Evolutionary conservation across 2,797 vertebrate species (phyloP).

Genomic region (Lemur catta): DNA sequence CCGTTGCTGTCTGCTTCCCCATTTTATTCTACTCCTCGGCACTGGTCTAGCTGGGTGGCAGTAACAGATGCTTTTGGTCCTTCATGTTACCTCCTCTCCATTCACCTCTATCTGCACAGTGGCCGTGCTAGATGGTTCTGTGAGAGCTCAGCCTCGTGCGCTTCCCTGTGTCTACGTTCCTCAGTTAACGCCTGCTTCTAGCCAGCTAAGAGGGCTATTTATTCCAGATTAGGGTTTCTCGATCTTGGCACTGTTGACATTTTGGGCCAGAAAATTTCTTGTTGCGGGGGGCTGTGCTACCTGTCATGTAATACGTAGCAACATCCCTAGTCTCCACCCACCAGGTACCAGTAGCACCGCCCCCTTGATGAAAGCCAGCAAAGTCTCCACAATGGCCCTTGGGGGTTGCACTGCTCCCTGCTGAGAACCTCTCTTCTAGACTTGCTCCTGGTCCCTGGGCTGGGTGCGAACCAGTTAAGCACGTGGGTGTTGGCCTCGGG

Average conservation of each 20-base stretch:
- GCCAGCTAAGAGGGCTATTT: not conserved
- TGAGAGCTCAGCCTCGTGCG: too few species aligned
- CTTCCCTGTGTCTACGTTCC: not conserved
- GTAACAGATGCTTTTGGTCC: not conserved
- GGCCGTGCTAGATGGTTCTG: accelerated
- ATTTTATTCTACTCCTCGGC: not conserved
- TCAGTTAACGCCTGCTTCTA: not conserved
- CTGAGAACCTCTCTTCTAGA: not conserved
- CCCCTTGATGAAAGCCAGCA: not conserved
- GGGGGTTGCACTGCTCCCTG: not conserved
- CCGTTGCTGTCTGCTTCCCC: not conserved
- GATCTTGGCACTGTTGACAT: not conserved
- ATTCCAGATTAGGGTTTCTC: not conserved
- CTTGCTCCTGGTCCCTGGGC: not conserved
- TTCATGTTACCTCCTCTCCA: accelerated
- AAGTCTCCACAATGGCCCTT: not conserved
- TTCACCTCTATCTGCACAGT: not conserved
- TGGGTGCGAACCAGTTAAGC: not conserved
- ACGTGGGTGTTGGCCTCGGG: not conserved
- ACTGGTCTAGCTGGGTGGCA: too few species aligned
- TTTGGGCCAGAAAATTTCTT: not conserved
- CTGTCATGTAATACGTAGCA: not conserved
- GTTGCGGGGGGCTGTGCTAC: not conserved
- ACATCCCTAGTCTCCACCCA: not conserved
- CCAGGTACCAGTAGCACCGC: not conserved